phyloP scores from a whole-genome alignment of 2,888 invertebrate genomes.

The Erynnis tages region DNA sequence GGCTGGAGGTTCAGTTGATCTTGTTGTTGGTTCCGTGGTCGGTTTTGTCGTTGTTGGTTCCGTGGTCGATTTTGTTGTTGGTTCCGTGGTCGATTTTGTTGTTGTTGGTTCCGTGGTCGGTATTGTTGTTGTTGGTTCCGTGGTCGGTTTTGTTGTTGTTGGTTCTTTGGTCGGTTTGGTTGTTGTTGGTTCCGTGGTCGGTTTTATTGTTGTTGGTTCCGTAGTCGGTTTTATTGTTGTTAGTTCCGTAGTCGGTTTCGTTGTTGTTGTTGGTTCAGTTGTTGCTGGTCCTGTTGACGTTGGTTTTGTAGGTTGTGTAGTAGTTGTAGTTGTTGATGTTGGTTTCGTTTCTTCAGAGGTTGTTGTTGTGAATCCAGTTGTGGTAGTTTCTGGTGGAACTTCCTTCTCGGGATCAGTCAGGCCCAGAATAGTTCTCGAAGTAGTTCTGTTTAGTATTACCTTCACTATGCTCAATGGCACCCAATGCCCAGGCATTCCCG shows the following conservation, averaged over 20 bases:
- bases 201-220: not conserved
- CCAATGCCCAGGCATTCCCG: constrained; percentile 57
- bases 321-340: constrained; percentile 4
- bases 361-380: constrained; percentile 1
- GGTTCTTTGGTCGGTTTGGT: not conserved
- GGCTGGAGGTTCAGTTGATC: too few relatives aligned
- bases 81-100: constrained; percentile 20
- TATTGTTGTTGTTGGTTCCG: constrained; percentile 1
- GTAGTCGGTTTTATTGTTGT: constrained; percentile 5
- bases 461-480: constrained; percentile 50
- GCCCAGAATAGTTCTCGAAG: not conserved
- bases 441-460: constrained; percentile 33
- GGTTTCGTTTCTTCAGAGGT: constrained; percentile 1
- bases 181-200: constrained; percentile 17
- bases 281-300: constrained; percentile 6
- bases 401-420: too few relatives aligned
- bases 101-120: constrained; percentile 4
- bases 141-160: not conserved
- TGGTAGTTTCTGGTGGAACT: not conserved
- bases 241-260: constrained; percentile 17
- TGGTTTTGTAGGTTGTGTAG: not conserved
- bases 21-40: constrained; percentile 17
- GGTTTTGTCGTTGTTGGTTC: not conserved
- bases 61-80: not conserved
- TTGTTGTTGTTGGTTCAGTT: constrained; percentile 6